These are phyloP conservation scores for Neelides folsomi DNA, from an alignment of 2,888 invertebrate genomes.

Conservation along the genomic window DNA sequence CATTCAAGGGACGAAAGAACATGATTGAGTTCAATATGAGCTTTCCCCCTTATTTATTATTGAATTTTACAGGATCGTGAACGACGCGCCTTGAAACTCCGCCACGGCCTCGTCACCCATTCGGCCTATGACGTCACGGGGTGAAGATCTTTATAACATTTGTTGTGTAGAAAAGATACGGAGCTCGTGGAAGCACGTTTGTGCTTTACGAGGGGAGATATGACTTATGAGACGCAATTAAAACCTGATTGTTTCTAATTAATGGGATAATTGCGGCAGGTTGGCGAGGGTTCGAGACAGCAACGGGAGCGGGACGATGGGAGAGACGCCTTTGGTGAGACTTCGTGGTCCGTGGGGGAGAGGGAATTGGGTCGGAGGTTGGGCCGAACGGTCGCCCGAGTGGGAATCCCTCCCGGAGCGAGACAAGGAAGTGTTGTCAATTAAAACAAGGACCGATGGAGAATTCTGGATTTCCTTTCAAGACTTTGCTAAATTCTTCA, in stretches of 20 bases:
- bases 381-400: slow-evolving; percentile 55
- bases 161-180: too few relatives aligned
- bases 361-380: slow-evolving; percentile 57
- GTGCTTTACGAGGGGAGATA: too few relatives aligned
- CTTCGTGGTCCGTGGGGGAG: slow-evolving; percentile 54
- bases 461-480: slow-evolving; percentile 63
- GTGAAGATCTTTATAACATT: too few relatives aligned
- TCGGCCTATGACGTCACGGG: slow-evolving; percentile 54
- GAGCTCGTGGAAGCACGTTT: too few relatives aligned
- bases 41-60: neutral
- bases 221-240: neutral
- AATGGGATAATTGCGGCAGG: slow-evolving; percentile 37
- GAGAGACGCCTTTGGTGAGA: slow-evolving; percentile 48
- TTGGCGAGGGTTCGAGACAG: slow-evolving; percentile 51
- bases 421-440: slow-evolving; percentile 51
- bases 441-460: slow-evolving; percentile 50
- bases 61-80: slow-evolving; percentile 42
- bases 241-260: neutral
- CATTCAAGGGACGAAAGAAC: too few relatives aligned
- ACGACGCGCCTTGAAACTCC: slow-evolving; percentile 44
- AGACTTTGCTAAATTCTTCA: slow-evolving; percentile 54
- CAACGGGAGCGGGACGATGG: slow-evolving; percentile 36
- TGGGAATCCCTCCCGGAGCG: slow-evolving; percentile 53
- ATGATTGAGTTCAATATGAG: too few relatives aligned
- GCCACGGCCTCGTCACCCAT: slow-evolving; percentile 52